Percentiles rank a stretch among this genome's conserved stretches.
Conservation (phyloP, 2,888 invertebrate genomes). For the Petrolisthes manimaculis region DNA sequence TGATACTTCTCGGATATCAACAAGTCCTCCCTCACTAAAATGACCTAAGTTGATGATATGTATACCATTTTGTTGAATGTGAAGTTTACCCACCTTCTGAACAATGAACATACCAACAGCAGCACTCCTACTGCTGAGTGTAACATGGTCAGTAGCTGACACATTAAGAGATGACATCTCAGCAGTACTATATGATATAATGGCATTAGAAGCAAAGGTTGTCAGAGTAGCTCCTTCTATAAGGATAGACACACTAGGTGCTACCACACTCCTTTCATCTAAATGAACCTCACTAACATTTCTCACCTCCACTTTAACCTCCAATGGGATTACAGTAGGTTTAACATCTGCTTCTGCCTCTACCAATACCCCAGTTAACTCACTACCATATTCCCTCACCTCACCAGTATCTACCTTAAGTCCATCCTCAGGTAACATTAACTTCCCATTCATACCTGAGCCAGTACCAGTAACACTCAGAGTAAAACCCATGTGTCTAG, state of each 20-base stretch:
- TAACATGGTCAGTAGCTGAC: neutral
- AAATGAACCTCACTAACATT: neutral
- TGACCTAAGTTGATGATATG: neutral
- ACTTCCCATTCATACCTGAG: neutral
- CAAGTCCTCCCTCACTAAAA: neutral
- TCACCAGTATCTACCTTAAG: neutral
- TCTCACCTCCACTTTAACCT: neutral
- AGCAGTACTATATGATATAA: neutral
- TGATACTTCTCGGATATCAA: neutral
- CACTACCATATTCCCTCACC: neutral
- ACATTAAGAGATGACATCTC: neutral
- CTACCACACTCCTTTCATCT: neutral
- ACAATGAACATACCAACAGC: neutral
- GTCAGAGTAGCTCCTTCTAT: neutral
- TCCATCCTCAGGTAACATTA: neutral
- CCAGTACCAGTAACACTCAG: neutral
- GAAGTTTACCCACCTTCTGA: neutral
- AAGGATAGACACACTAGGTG: neutral
- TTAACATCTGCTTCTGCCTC: neutral
- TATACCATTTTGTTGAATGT: neutral
- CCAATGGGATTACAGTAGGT: neutral
- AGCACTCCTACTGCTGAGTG: neutral
- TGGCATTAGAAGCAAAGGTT: neutral
- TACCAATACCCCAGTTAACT: neutral
- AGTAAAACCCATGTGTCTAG: neutral